These are phyloP conservation scores for Drosophila guanche DNA, from an alignment of 1,140 invertebrate species.

Conservation along the genomic window DNA sequence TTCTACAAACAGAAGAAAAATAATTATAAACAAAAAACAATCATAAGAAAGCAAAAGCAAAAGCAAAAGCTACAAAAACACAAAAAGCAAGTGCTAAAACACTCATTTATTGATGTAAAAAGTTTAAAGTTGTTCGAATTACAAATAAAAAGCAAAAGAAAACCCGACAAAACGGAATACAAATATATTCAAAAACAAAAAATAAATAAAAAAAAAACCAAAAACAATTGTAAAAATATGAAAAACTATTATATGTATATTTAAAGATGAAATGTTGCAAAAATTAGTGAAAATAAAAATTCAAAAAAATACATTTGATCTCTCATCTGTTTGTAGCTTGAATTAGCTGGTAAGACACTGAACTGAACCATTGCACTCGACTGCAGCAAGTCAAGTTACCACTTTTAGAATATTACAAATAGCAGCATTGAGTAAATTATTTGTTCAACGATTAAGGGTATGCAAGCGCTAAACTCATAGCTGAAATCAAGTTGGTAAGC, in stretches of 20 bases:
- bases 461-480: too few relatives aligned
- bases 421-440: too few relatives aligned
- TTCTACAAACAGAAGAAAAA: conserved; percentile 37
- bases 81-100: conserved; percentile 39
- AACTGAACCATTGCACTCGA: too few relatives aligned
- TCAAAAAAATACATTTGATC: conserved; percentile 29
- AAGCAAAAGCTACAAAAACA: conserved; percentile 1
- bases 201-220: conserved; percentile 31
- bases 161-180: conserved; percentile 10
- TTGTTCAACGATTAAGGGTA: too few relatives aligned
- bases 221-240: conserved; percentile 72
- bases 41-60: conserved; percentile 5
- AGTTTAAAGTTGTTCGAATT: conserved; percentile 73
- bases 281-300: conserved; percentile 77
- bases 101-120: conserved; percentile 73
- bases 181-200: conserved; percentile 11
- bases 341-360: too few relatives aligned
- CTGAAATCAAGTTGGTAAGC: too few relatives aligned
- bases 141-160: conserved; percentile 15
- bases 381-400: too few relatives aligned
- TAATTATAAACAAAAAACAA: conserved; percentile 31
- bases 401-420: too few relatives aligned
- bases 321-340: too few relatives aligned
- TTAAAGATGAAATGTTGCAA: conserved; percentile 77
- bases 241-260: conserved; percentile 78